Percentiles rank a stretch among this genome's conserved stretches.
Conservation (phyloP, 2,888 invertebrate species). For the Dioctria rufipes region DNA sequence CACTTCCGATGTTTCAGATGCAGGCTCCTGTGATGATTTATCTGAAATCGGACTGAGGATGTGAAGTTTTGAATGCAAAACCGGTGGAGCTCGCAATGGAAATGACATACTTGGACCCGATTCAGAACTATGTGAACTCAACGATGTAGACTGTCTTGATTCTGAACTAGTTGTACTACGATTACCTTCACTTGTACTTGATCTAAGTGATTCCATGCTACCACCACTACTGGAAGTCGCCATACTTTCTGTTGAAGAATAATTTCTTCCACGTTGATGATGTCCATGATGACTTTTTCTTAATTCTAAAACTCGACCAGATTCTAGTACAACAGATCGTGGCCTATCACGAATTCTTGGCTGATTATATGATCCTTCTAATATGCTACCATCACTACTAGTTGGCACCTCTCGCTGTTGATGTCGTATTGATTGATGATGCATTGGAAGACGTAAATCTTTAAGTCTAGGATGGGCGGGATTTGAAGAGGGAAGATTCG, state of each 20-base stretch:
- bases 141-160: constrained; percentile 85
- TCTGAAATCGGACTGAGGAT: constrained; percentile 92
- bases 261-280: constrained; percentile 69
- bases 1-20: constrained; percentile 86
- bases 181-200: constrained; percentile 90
- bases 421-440: constrained; percentile 75
- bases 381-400: constrained; percentile 75
- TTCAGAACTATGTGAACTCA: constrained; percentile 90
- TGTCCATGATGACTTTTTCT: constrained; percentile 74
- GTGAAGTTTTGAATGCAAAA: constrained; percentile 84
- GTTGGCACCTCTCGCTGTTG: constrained; percentile 74
- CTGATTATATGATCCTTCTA: constrained; percentile 75
- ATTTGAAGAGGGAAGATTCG: constrained; percentile 80
- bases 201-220: constrained; percentile 89
- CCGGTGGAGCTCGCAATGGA: constrained; percentile 79
- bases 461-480: constrained; percentile 81
- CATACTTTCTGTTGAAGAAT: constrained; percentile 86
- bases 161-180: constrained; percentile 89
- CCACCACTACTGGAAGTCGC: constrained; percentile 90
- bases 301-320: constrained; percentile 81
- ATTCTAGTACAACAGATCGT: constrained; percentile 75
- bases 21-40: constrained; percentile 90
- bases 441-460: constrained; percentile 80
- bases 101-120: constrained; percentile 76
- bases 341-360: constrained; percentile 81